Percentiles rank a stretch among this genome's conserved stretches.
These are phyloP conservation scores for Bos javanicus DNA, from an alignment of 2,113 vertebrate genomes.

Conservation along the genomic window DNA sequence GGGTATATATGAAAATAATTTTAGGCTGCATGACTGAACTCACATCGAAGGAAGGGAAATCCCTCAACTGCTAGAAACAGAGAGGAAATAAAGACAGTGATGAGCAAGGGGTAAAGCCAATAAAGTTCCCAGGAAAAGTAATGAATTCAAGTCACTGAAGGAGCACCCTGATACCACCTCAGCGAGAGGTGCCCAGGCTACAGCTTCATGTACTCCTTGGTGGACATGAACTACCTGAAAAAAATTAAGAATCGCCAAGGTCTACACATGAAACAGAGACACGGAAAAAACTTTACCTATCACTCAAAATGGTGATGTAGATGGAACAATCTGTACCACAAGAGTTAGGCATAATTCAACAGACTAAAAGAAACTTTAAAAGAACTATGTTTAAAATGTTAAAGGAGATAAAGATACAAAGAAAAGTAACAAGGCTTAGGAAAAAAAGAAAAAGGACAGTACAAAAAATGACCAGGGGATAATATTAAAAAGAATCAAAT, in stretches of 20 bases:
- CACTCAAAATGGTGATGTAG: neutral
- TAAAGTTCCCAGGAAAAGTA: neutral
- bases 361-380: neutral
- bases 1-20: neutral
- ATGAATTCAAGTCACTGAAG: neutral
- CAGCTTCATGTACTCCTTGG: neutral
- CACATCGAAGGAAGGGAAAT: neutral
- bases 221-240: neutral
- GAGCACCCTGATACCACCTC: neutral
- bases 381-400: neutral
- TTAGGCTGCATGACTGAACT: neutral
- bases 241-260: neutral
- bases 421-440: neutral
- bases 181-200: neutral
- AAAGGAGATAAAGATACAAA: neutral
- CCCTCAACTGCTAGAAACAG: neutral
- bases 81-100: neutral
- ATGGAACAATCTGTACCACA: neutral
- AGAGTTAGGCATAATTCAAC: neutral
- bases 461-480: neutral
- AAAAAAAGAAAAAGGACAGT: neutral
- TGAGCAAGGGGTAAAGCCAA: neutral
- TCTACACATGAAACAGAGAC: neutral
- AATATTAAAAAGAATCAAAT: conserved; percentile 8
- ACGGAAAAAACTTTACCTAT: neutral